A percentile compares a stretch with the other conserved stretches of the same genome.
phyloP scores from a whole-genome alignment of 2,888 invertebrate genomes.

The Asteroscopus sphinx region DNA sequence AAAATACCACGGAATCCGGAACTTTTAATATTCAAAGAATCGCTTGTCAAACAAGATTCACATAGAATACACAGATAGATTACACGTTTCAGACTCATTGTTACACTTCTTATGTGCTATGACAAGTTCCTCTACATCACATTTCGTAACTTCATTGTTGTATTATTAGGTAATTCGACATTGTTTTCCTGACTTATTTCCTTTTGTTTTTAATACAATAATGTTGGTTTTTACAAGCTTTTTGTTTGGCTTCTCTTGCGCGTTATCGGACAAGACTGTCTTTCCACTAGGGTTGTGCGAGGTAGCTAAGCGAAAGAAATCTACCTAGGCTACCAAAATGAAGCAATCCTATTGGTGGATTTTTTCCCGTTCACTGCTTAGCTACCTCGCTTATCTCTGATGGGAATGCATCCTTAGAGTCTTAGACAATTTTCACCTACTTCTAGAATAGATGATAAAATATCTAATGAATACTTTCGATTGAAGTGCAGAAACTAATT shows the following conservation, averaged over 20 bases:
- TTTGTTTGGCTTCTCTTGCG: conserved; percentile 33
- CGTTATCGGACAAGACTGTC: too few relatives aligned
- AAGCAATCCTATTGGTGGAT: too few relatives aligned
- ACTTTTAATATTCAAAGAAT: conserved; percentile 33
- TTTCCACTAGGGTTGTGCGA: too few relatives aligned
- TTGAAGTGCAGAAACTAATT: too few relatives aligned
- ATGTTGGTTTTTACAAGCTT: conserved; percentile 34
- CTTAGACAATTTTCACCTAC: background rate
- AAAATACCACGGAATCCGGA: conserved; percentile 18
- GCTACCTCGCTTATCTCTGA: too few relatives aligned
- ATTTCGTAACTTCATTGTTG: conserved; percentile 53
- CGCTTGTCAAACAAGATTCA: conserved; percentile 40
- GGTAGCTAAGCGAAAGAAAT: too few relatives aligned
- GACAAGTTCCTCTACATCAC: conserved; percentile 43
- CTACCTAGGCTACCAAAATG: too few relatives aligned
- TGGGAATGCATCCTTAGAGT: too few relatives aligned
- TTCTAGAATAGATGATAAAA: too few relatives aligned
- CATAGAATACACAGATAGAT: conserved; percentile 39
- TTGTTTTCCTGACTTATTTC: conserved; percentile 44
- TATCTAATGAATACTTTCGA: too few relatives aligned
- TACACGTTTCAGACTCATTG: conserved; percentile 46
- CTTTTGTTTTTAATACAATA: conserved; percentile 12
- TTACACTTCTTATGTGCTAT: conserved; percentile 49
- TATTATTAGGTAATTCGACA: conserved; percentile 53
- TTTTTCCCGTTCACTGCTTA: too few relatives aligned